Base-by-base conservation (phyloP, 2,888 invertebrate genomes). In the Sinelater perroti region DNA sequence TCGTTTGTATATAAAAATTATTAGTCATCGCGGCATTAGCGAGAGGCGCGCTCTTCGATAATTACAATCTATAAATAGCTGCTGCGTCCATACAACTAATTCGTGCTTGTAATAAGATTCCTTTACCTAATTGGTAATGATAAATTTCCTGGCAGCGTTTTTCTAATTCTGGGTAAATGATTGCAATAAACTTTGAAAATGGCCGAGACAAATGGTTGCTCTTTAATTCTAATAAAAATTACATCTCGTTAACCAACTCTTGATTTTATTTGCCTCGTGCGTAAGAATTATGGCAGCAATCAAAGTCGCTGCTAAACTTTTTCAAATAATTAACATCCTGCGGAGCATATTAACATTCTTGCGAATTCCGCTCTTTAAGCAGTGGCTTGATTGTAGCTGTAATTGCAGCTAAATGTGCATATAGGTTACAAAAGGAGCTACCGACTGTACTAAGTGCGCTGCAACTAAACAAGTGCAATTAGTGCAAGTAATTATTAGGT, bases 401-500 rank as follows among this genome's bases (percentile, higher is more conserved):
- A 60, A 50, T 33, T 40, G 45, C 47, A 46, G 30, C 42, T 50
- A 55, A 60, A 54, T 61, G 49, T 59, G 56, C 52, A 49, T 60
- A 59, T 59, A 46, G 47, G 58, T 53, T 57, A 30, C 51, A 47
- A 33, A 55, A 58, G 55, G 40, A 56, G 57, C 52, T 62, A 62
- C 44, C 30, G 54, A 49, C 40, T 38, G 47, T 42, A 47, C 50
- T 57, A 56, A 56, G 52, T 61, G 56, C 60, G 47, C 52, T 60
- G 52, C 53, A 56, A 53, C 46, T 49, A 46, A 63, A 61, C 58
- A 57, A 56, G 46, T 56, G 60, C 44, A 63, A 63, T 63, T 63
- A 60, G 52, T 44, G 58, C 51, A 56, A 51, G 53, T 52, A 58
- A 61, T 63, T 53, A 63, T 58, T 61, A 42, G 52, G 52, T 52